These are phyloP conservation scores for Talpa occidentalis DNA, from an alignment of 2,113 vertebrate species.

Conservation along the genomic window DNA sequence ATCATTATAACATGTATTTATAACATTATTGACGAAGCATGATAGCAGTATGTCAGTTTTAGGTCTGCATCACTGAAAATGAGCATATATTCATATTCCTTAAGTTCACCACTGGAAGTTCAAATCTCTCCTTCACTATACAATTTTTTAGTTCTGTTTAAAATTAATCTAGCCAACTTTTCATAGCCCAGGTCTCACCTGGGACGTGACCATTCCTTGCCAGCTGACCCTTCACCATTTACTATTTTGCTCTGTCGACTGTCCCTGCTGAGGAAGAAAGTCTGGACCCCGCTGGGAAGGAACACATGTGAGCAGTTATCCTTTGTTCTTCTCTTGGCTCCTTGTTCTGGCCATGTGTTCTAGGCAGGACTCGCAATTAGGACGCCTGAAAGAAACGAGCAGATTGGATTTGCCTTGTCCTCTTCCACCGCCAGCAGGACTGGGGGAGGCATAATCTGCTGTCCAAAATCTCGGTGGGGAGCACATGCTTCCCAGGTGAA, in stretches of 20 bases:
- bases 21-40: too few species aligned
- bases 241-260: background rate
- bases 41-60: too few species aligned
- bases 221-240: background rate
- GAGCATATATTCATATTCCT: too few species aligned
- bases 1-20: too few species aligned
- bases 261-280: background rate
- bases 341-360: conserved; percentile 73
- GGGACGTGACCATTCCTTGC: background rate
- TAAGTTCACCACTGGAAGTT: too few species aligned
- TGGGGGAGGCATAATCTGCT: conserved; percentile 72
- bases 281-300: conserved; percentile 38
- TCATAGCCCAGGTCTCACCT: background rate
- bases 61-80: too few species aligned
- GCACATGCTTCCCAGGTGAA: conserved; percentile 54
- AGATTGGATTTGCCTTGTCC: conserved; percentile 74
- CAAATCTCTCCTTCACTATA: too few species aligned
- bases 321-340: conserved; percentile 79
- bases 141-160: background rate
- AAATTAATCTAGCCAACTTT: background rate
- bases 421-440: conserved; percentile 72
- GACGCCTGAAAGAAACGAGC: conserved; percentile 69
- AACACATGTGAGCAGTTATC: conserved; percentile 50
- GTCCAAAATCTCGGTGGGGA: conserved; percentile 57
- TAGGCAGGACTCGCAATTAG: conserved; percentile 78